phyloP scores from a whole-genome alignment of 2,888 invertebrate genomes.

The Arge pagana region DNA sequence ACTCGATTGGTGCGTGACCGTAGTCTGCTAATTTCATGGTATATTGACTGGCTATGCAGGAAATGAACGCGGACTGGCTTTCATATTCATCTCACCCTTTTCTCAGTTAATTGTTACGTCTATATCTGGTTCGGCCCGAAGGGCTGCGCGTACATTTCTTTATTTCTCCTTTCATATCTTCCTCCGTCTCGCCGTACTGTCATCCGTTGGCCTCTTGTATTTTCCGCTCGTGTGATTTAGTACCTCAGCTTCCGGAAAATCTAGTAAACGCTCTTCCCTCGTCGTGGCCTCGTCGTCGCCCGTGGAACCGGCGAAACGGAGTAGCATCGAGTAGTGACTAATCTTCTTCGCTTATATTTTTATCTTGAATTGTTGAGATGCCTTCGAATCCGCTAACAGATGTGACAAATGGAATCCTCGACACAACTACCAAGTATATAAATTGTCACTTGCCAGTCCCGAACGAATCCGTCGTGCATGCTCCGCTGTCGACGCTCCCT shows the following conservation, averaged over 20 bases:
- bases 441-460: too few relatives aligned
- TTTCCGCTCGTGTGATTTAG: conserved; percentile 42
- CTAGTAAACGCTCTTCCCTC: conserved; percentile 42
- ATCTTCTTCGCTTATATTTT: conserved; percentile 46
- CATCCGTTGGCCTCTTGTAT: conserved; percentile 15
- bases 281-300: conserved; percentile 21
- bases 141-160: not conserved
- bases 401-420: conserved; percentile 14
- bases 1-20: conserved; percentile 15
- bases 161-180: not conserved
- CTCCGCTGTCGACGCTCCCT: too few relatives aligned
- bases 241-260: conserved; percentile 46
- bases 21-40: conserved; percentile 49
- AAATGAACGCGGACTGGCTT: conserved; percentile 49
- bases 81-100: conserved; percentile 40
- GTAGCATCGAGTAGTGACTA: conserved; percentile 36
- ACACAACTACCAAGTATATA: too few relatives aligned
- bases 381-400: conserved; percentile 6
- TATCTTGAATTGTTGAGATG: too few relatives aligned
- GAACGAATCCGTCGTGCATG: too few relatives aligned
- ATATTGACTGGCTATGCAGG: conserved; percentile 44
- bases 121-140: conserved; percentile 20
- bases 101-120: conserved; percentile 49
- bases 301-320: conserved; percentile 25
- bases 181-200: not conserved